phyloP scores from a whole-genome alignment of 1,140 invertebrate genomes.

The Cyclargus thomasi region DNA sequence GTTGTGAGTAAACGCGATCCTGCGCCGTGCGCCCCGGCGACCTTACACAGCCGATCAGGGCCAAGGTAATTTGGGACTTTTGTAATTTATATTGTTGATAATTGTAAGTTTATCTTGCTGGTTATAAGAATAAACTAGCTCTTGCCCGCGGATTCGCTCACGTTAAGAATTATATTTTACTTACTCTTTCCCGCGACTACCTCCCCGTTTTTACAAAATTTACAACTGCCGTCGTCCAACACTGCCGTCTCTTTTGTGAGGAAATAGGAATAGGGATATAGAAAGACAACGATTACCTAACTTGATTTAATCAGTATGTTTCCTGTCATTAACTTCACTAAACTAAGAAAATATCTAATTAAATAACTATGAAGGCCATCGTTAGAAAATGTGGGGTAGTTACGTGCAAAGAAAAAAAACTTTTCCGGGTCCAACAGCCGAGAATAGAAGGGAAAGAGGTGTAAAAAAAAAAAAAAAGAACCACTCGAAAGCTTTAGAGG shows the following conservation, averaged over 20 bases:
- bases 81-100: neutral
- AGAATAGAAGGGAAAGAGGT: neutral
- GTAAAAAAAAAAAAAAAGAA: slow-evolving; percentile 9
- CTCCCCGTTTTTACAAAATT: too few species aligned
- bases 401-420: neutral
- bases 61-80: neutral
- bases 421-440: neutral
- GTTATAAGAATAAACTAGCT: too few species aligned
- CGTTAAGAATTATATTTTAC: too few species aligned
- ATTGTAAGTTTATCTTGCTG: neutral
- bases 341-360: neutral
- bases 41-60: neutral
- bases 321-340: too few species aligned
- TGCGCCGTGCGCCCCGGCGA: neutral
- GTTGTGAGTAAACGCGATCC: neutral
- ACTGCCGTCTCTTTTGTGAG: too few species aligned
- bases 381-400: neutral
- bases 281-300: too few species aligned
- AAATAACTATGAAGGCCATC: neutral
- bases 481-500: neutral
- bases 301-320: too few species aligned
- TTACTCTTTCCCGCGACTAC: too few species aligned
- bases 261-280: too few species aligned
- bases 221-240: too few species aligned
- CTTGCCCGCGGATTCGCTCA: too few species aligned